Conservation (phyloP, 2,797 vertebrate species). For the Buceros bicornis region DNA sequence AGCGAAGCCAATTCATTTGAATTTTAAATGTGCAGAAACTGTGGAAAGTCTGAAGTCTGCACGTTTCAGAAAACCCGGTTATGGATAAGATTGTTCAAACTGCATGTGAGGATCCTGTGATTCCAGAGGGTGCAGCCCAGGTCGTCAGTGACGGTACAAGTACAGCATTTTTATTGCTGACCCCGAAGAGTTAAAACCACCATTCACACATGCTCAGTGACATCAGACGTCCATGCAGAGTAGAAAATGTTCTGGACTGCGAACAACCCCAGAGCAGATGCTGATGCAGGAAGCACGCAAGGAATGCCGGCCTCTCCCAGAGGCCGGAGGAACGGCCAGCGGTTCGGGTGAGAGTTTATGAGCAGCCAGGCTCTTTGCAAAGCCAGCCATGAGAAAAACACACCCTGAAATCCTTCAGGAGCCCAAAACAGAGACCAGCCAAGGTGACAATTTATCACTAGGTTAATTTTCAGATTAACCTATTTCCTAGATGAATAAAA, state of each 20-base stretch:
- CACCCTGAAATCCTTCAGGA: background rate
- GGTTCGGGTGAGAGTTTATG: conserved; percentile 1
- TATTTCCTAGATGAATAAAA: background rate
- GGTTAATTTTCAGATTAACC: background rate
- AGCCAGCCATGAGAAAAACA: background rate
- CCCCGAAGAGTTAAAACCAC: background rate
- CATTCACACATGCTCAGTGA: background rate
- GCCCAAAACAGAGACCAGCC: background rate
- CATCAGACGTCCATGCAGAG: background rate
- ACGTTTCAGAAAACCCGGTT: background rate
- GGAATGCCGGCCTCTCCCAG: background rate
- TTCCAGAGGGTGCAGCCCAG: background rate
- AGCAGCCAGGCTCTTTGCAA: background rate
- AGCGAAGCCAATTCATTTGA: background rate
- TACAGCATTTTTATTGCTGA: background rate
- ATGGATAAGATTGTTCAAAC: background rate
- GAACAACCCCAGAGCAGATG: background rate
- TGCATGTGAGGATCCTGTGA: background rate
- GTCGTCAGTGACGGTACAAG: background rate
- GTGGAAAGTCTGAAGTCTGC: background rate
- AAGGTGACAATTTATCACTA: background rate
- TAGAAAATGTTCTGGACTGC: background rate
- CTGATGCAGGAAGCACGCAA: background rate
- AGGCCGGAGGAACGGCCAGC: background rate
- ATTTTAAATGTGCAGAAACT: background rate